phyloP scores from a whole-genome alignment of 2,113 vertebrate genomes.

The Sinocyclocheilus anophthalmus region DNA sequence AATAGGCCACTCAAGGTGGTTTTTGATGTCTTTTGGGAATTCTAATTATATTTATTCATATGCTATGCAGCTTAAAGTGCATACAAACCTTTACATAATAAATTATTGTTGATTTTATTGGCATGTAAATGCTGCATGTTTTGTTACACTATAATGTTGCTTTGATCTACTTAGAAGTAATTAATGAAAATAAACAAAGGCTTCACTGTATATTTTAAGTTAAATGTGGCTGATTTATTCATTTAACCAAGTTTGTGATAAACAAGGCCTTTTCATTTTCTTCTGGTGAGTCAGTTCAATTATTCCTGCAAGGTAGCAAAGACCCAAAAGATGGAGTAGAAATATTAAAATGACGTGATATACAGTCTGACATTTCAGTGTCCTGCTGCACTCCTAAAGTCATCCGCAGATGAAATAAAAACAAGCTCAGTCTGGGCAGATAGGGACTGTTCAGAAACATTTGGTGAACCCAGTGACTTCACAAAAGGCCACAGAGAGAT shows the following conservation, averaged over 20 bases:
- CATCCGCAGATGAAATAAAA: conserved; percentile 5
- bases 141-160: neutral
- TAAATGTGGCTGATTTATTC: neutral
- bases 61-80: neutral
- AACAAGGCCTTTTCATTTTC: neutral
- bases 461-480: neutral
- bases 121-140: neutral
- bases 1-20: no score
- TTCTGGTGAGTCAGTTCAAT: neutral
- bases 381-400: neutral
- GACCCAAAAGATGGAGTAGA: neutral
- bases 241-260: neutral
- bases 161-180: neutral
- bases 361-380: conserved; percentile 28
- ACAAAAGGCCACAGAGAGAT: neutral
- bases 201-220: neutral
- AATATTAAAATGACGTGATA: conserved; percentile 28
- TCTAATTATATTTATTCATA: neutral
- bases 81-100: neutral
- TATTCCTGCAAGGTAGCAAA: neutral
- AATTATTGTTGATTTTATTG: neutral
- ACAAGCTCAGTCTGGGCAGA: neutral
- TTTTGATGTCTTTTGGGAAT: no score
- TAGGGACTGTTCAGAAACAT: neutral
- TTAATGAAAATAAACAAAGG: neutral